Conservation (phyloP, 2,888 invertebrate genomes). For the Rhagonycha lutea region DNA sequence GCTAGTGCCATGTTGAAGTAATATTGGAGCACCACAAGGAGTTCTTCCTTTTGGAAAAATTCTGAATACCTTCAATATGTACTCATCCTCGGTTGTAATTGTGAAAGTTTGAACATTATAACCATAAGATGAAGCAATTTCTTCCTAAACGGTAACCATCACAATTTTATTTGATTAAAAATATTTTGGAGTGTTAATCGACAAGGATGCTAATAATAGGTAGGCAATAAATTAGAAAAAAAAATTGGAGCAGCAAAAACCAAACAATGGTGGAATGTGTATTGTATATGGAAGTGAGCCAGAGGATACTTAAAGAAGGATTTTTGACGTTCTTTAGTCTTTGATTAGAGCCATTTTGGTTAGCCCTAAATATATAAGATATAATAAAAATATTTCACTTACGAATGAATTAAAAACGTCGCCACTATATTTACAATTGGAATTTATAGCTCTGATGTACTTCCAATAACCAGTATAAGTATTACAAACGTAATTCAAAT, state of each 20-base stretch:
- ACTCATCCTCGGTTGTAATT: constrained; percentile 56
- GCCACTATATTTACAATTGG: not conserved
- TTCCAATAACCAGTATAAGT: not conserved
- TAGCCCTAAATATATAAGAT: too few species aligned
- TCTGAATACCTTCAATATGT: constrained; percentile 55
- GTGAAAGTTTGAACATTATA: constrained; percentile 55
- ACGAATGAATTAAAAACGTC: not conserved
- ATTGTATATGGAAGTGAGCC: too few species aligned
- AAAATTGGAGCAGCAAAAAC: too few species aligned
- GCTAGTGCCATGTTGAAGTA: constrained; percentile 49
- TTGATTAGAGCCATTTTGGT: too few species aligned
- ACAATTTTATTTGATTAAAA: not conserved
- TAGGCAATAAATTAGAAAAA: too few species aligned
- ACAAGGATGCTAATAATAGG: too few species aligned
- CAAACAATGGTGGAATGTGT: too few species aligned
- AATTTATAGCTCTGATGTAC: not conserved
- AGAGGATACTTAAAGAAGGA: too few species aligned
- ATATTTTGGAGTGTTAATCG: too few species aligned
- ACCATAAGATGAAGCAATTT: constrained; percentile 53
- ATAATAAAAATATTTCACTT: not conserved
- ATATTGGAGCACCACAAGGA: constrained; percentile 44
- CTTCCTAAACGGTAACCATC: not conserved
- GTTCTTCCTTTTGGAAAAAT: constrained; percentile 46
- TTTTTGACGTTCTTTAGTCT: too few species aligned
- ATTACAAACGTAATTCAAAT: not conserved